phyloP scores from a whole-genome alignment of 1,140 invertebrate genomes.

The Drosophila elegans region DNA sequence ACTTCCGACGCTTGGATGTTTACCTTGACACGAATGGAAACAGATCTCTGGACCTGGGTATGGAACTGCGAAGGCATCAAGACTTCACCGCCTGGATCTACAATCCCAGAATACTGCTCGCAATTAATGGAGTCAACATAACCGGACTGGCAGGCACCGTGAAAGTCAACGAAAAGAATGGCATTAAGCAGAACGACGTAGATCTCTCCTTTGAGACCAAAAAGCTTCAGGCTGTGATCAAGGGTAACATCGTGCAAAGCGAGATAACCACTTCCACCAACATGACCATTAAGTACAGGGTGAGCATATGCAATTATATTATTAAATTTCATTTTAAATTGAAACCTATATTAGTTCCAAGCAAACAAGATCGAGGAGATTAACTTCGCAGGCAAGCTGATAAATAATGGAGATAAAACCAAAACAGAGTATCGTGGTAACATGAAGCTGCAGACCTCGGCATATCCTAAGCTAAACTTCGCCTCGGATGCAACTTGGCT shows the following conservation, averaged over 20 bases:
- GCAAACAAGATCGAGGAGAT: slow-evolving; percentile 89
- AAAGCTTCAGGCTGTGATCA: slow-evolving; percentile 86
- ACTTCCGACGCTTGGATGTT: slow-evolving; percentile 87
- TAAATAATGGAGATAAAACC: slow-evolving; percentile 87
- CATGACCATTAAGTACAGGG: slow-evolving; percentile 86
- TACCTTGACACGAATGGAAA: slow-evolving; percentile 88
- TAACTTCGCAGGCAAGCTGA: slow-evolving; percentile 88
- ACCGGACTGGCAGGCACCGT: slow-evolving; percentile 87
- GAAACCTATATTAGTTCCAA: slow-evolving; percentile 87
- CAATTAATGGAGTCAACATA: slow-evolving; percentile 88
- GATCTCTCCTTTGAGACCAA: slow-evolving; percentile 87
- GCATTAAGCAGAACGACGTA: slow-evolving; percentile 87
- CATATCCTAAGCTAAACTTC: slow-evolving; percentile 91
- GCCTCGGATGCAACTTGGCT: slow-evolving; percentile 86
- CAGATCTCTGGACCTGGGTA: slow-evolving; percentile 86
- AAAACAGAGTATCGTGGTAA: slow-evolving; percentile 88
- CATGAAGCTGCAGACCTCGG: slow-evolving; percentile 89
- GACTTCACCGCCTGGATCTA: slow-evolving; percentile 87
- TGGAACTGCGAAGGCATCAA: slow-evolving; percentile 85
- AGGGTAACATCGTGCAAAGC: slow-evolving; percentile 86
- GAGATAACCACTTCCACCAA: slow-evolving; percentile 77
- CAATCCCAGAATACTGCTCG: slow-evolving; percentile 87
- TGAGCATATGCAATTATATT: slow-evolving; percentile 50
- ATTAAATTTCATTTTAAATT: not conserved
- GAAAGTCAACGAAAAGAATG: slow-evolving; percentile 86